phyloP scores from a whole-genome alignment of 2,888 invertebrate genomes.

The Idaea biselata region DNA sequence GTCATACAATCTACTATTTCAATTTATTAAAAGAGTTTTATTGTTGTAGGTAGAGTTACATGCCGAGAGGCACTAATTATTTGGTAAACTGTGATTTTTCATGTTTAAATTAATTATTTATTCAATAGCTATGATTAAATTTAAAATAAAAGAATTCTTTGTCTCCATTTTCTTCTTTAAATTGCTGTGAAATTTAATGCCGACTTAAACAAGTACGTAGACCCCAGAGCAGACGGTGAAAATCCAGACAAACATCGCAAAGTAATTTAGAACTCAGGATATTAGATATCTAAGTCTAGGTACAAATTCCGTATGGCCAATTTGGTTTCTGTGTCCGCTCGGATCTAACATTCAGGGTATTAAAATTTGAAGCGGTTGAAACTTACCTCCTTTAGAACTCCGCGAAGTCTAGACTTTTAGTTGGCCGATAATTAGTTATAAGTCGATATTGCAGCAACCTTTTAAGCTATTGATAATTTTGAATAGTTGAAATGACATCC shows the following conservation, averaged over 20 bases:
- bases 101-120: no score
- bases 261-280: conserved; percentile 61
- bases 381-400: conserved; percentile 59
- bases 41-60: no score
- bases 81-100: no score
- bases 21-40: no score
- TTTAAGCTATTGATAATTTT: no score
- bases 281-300: conserved; percentile 72
- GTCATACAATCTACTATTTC: no score
- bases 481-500: no score
- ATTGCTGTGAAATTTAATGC: background rate
- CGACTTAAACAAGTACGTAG: background rate
- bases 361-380: conserved; percentile 76
- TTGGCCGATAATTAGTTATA: background rate
- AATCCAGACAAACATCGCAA: conserved; percentile 58
- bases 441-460: no score
- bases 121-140: no score
- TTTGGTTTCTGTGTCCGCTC: conserved; percentile 60
- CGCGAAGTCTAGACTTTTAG: background rate
- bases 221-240: conserved; percentile 36
- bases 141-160: background rate
- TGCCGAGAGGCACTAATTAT: no score
- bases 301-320: conserved; percentile 60
- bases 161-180: background rate
- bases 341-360: conserved; percentile 49